Evolutionary conservation across 2,797 vertebrate genomes (phyloP).

Genomic region (Danio tinwini): DNA sequence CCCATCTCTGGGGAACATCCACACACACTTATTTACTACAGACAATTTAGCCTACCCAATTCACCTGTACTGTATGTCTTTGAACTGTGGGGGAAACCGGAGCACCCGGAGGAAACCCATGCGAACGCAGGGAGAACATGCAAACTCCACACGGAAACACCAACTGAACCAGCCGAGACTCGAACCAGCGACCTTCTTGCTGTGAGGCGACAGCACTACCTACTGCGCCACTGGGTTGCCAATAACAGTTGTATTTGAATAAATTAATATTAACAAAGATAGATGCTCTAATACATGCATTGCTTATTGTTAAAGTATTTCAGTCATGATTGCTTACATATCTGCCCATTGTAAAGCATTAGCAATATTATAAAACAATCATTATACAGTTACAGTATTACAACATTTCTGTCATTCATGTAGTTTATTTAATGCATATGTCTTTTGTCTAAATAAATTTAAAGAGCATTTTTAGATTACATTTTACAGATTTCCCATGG

Average conservation of each 20-base stretch:
- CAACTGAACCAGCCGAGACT: no score
- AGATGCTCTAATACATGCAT: background rate
- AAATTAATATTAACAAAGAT: background rate
- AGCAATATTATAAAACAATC: background rate
- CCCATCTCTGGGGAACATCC: no score
- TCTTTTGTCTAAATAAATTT: background rate
- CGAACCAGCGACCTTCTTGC: no score
- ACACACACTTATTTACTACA: no score
- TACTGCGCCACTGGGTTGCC: no score
- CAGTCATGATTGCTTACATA: background rate
- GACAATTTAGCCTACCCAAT: no score
- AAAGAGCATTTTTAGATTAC: background rate
- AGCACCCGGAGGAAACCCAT: no score
- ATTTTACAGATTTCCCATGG: background rate
- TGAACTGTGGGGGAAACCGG: no score
- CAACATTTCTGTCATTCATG: background rate
- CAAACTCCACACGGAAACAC: no score
- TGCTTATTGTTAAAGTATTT: background rate
- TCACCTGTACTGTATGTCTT: no score
- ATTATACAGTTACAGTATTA: background rate
- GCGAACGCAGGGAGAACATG: no score
- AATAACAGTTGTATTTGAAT: background rate
- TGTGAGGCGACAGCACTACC: no score
- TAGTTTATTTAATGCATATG: background rate
- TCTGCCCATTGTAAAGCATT: background rate